Evolutionary conservation across 2,888 invertebrate species (phyloP), one percentile per base, ranked within the genome.

Genomic region (Zele albiditarsus): DNA sequence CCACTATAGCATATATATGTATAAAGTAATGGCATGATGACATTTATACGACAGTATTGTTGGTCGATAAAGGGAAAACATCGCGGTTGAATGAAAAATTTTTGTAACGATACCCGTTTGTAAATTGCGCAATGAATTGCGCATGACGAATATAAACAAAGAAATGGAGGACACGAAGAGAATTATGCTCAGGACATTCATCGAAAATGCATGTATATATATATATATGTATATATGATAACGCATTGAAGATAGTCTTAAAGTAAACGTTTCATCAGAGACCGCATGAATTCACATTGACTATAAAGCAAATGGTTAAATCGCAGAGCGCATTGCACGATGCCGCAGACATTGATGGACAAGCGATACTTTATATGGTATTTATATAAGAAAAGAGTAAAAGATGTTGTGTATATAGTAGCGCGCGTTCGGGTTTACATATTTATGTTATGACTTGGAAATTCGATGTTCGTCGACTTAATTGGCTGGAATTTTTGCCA

Each of bases 381-480:
- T 69, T 25, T 73, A 72, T 49, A 62, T 68, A 72, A 74, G 68
- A 65, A 49, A 71, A 77, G 75, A 76, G 68, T 78, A 79, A 68
- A 63, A 80, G 80, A 77, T 77, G 75, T 23, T 77, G 77, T 82
- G n/a, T 53, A 20, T 53, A 53, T 53, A 82, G 82, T 75, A 28
- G 82, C 81, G 80, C 83, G 80, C 82, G 83, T 83, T 83, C 82
- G 83, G 81, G 83, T 86, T 88, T 88, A 88, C 89, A 88, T 89
- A 88, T 88, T 89, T 88, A 89, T 88, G 87, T 88, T 87, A 88
- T 87, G 88, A 88, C 86, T 85, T 82, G 81, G 85, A 81, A 83
- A 73, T 57, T 66, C 25, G 68, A 28, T 57, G 79, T 83, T 85
- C 83, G 83, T 87, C 86, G 87, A 86, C 86, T 87, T 87, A 88